Conservation (phyloP, 2,113 vertebrate genomes). For the Cyprinus carpio region DNA sequence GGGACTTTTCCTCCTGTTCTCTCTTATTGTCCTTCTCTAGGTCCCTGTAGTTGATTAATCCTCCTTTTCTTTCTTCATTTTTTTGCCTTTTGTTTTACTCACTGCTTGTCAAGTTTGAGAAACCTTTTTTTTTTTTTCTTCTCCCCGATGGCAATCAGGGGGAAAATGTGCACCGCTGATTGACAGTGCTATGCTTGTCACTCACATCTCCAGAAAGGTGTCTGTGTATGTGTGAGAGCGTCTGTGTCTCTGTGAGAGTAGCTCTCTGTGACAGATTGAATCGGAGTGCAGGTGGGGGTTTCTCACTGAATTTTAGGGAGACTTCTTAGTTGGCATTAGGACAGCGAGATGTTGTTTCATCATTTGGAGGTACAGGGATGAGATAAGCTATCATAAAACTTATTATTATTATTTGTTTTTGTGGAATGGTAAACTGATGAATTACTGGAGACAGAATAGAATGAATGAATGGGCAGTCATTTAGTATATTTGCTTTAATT, state of each 20-base stretch:
- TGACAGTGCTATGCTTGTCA: constrained; percentile 69
- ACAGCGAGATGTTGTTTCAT: not conserved
- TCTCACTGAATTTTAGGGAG: constrained; percentile 7
- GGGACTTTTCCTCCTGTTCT: constrained; percentile 49
- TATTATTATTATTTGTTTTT: not conserved
- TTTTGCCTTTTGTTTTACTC: constrained; percentile 51
- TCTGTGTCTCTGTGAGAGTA: constrained; percentile 38
- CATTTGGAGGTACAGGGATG: not conserved
- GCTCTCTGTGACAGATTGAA: constrained; percentile 42
- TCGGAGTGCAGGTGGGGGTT: constrained; percentile 34
- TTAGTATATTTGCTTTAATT: too few species aligned
- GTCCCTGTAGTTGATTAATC: constrained; percentile 49
- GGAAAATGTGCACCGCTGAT: constrained; percentile 62
- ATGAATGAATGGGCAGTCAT: too few species aligned
- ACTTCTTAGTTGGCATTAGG: constrained; percentile 2
- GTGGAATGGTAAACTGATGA: not conserved
- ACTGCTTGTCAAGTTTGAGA: constrained; percentile 58
- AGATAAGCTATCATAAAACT: not conserved
- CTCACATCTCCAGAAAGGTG: constrained; percentile 63
- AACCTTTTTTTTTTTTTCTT: constrained; percentile 56
- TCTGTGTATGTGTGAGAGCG: constrained; percentile 45
- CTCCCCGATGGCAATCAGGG: constrained; percentile 61
- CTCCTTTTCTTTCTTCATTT: constrained; percentile 50
- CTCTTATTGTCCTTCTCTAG: constrained; percentile 9
- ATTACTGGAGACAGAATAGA: not conserved